Evolutionary conservation across 2,113 vertebrate species (phyloP).

Genomic region (Campylomormyrus tamandua): DNA sequence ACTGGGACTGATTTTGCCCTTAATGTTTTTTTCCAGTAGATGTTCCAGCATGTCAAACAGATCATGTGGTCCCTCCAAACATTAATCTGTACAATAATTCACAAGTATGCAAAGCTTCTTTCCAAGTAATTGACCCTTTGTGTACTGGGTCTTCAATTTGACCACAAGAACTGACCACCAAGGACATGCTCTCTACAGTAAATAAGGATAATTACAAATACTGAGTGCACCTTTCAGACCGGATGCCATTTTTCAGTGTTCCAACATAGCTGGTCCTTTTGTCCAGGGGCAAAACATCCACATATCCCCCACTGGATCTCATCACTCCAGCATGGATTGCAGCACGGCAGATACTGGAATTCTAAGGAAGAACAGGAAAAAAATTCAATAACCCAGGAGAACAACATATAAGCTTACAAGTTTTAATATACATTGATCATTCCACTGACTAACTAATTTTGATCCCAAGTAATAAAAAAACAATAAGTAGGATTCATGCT

Average conservation of each 20-base stretch:
- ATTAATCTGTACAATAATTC: neutral
- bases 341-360: slow-evolving; percentile 84
- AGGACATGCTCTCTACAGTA: slow-evolving; percentile 16
- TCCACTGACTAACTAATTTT: neutral
- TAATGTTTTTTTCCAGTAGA: neutral
- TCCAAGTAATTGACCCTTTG: neutral
- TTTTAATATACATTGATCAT: neutral
- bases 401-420: neutral
- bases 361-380: slow-evolving; percentile 51
- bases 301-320: slow-evolving; percentile 64
- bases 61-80: slow-evolving; percentile 56
- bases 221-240: slow-evolving; percentile 79
- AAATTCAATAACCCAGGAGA: neutral
- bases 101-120: neutral
- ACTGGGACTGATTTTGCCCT: neutral
- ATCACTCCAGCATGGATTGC: slow-evolving; percentile 84
- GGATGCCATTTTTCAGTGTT: slow-evolving; percentile 78
- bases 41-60: slow-evolving; percentile 44
- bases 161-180: neutral
- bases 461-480: neutral
- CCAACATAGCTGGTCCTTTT: slow-evolving; percentile 79
- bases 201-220: neutral
- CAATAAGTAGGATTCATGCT: neutral
- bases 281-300: slow-evolving; percentile 84
- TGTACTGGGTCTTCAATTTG: neutral